Evolutionary conservation across 2,888 invertebrate genomes (phyloP).

Genomic region (Orthosia incerta): DNA sequence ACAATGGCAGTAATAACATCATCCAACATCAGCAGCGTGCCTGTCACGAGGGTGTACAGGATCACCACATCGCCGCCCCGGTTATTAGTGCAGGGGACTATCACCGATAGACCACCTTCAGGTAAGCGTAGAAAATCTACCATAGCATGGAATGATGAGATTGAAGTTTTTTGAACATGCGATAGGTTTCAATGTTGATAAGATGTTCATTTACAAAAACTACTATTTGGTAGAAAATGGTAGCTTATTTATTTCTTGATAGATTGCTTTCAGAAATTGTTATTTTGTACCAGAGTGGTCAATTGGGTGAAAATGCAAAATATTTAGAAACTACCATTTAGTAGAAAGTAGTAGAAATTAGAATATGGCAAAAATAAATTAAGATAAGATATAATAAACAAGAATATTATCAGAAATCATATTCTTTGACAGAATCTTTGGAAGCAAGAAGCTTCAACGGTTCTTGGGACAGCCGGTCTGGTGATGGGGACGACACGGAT

Average conservation of each 20-base stretch:
- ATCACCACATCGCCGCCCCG: conserved; percentile 96
- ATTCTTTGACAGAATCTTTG: conserved; percentile 72
- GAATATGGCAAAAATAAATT: not conserved
- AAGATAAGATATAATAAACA: too few relatives aligned
- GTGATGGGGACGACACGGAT: conserved; percentile 81
- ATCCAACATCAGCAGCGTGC: conserved; percentile 95
- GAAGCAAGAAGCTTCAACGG: conserved; percentile 83
- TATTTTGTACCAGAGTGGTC: not conserved
- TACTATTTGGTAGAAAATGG: conserved; percentile 46
- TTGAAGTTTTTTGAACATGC: not conserved
- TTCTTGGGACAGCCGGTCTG: conserved; percentile 81
- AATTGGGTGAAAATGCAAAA: not conserved
- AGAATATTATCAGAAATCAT: conserved; percentile 4
- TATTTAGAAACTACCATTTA: conserved; percentile 17
- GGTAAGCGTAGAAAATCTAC: conserved; percentile 66
- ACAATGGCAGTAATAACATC: conserved; percentile 95
- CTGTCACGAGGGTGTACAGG: conserved; percentile 94
- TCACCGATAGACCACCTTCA: conserved; percentile 77
- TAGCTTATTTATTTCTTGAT: not conserved
- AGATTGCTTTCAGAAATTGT: not conserved
- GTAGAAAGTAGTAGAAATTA: conserved; percentile 18
- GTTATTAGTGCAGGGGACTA: conserved; percentile 93
- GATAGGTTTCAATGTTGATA: not conserved
- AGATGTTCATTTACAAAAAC: not conserved
- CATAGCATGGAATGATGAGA: not conserved